phyloP scores from a whole-genome alignment of 2,113 vertebrate genomes.

The Neopipo cinnamomea region DNA sequence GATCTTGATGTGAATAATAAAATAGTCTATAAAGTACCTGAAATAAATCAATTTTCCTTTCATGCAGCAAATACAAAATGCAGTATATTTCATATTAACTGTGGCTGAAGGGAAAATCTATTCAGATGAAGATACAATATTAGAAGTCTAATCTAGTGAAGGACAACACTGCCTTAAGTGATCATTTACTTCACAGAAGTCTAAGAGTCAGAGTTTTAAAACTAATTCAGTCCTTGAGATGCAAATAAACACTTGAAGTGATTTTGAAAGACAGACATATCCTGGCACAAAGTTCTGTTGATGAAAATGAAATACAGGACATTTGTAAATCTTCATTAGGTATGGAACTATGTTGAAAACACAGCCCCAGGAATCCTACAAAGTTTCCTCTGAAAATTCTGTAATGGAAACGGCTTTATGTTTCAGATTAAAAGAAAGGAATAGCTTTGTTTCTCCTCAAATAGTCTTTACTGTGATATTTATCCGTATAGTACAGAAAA shows the following conservation, averaged over 20 bases:
- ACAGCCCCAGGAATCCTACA: not conserved
- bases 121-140: constrained; percentile 39
- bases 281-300: not conserved
- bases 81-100: constrained; percentile 34
- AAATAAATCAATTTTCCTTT: constrained; percentile 70
- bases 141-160: not conserved
- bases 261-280: not conserved
- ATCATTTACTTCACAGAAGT: constrained; percentile 22
- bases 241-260: not conserved
- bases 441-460: not conserved
- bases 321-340: not conserved
- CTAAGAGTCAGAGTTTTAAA: not conserved
- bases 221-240: not conserved
- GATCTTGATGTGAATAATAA: constrained; percentile 72
- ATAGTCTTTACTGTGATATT: not conserved
- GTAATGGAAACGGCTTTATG: not conserved
- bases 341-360: not conserved
- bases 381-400: not conserved
- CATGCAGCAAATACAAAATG: constrained; percentile 50
- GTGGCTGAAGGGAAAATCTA: constrained; percentile 55
- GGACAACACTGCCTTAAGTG: constrained; percentile 1
- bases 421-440: not conserved
- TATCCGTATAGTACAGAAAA: not conserved
- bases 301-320: not conserved
- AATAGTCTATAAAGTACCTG: constrained; percentile 60